Evolutionary conservation across 2,888 invertebrate genomes (phyloP).

Genomic region (Tholera decimalis): DNA sequence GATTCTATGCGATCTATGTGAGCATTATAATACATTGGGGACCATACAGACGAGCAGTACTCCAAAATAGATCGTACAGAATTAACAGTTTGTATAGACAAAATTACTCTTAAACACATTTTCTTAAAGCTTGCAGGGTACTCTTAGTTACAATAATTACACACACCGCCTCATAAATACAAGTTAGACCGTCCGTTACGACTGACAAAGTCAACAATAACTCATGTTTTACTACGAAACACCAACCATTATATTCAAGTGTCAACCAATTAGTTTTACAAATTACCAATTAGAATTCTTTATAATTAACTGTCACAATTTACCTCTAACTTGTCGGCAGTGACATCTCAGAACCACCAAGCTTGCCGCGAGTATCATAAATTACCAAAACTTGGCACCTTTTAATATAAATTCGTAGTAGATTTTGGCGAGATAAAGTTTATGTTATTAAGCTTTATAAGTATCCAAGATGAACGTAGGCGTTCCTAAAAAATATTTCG

Average conservation of each 20-base stretch:
- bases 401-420: slow-evolving; percentile 38
- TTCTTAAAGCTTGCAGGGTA: not conserved
- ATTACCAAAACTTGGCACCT: slow-evolving; percentile 59
- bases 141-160: not conserved
- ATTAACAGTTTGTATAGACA: not conserved
- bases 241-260: slow-evolving; percentile 42
- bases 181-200: slow-evolving; percentile 9
- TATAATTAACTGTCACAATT: slow-evolving; percentile 42
- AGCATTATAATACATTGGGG: too few species aligned
- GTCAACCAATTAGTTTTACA: slow-evolving; percentile 40
- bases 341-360: slow-evolving; percentile 29
- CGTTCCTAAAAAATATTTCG: slow-evolving; percentile 82
- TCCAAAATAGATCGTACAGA: too few species aligned
- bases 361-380: slow-evolving; percentile 36
- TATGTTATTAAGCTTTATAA: slow-evolving; percentile 68
- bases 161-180: slow-evolving; percentile 9
- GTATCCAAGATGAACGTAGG: slow-evolving; percentile 71
- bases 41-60: too few species aligned
- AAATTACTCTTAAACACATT: not conserved
- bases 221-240: slow-evolving; percentile 37
- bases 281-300: slow-evolving; percentile 43
- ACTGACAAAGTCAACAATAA: slow-evolving; percentile 24
- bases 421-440: slow-evolving; percentile 68
- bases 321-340: slow-evolving; percentile 32
- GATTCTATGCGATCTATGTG: too few species aligned